Evolutionary conservation across 2,113 vertebrate genomes (phyloP).

Genomic region (Lepus europaeus): DNA sequence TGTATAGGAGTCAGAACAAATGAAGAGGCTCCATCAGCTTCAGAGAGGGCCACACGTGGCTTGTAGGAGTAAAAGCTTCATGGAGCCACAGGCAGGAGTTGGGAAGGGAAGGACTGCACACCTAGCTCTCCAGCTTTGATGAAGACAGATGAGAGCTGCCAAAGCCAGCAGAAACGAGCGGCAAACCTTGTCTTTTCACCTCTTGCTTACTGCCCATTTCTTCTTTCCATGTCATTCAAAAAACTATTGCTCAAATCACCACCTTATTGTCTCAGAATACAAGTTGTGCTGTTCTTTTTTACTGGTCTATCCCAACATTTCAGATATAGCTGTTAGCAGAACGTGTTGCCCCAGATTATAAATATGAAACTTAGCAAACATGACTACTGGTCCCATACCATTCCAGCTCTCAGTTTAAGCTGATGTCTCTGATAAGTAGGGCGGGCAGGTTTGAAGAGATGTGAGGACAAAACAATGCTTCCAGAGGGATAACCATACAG

Average conservation of each 20-base stretch:
- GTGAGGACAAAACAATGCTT: not conserved
- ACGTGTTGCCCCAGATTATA: not conserved
- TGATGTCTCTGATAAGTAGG: not conserved
- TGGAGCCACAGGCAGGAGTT: not conserved
- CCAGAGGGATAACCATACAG: not conserved
- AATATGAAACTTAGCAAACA: not conserved
- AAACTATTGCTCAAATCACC: not conserved
- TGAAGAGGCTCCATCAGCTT: conserved; percentile 39
- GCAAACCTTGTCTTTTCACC: not conserved
- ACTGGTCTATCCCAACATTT: not conserved
- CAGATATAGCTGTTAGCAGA: not conserved
- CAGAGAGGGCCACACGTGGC: not conserved
- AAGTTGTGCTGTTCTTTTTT: not conserved
- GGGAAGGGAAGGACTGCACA: not conserved
- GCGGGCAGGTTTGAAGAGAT: not conserved
- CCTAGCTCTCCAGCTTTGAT: not conserved
- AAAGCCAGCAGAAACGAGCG: not conserved
- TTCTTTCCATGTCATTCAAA: not conserved
- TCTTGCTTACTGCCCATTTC: not conserved
- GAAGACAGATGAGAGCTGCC: conserved; percentile 52
- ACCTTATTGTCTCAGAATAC: not conserved
- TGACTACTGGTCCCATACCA: not conserved
- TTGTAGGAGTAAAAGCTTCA: conserved; percentile 37
- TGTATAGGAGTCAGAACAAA: not conserved
- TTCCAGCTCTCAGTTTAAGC: not conserved